Evolutionary conservation across 35 echinoderm and acorn worm genomes (phyloP).

Genomic region (Diadema setosum): DNA sequence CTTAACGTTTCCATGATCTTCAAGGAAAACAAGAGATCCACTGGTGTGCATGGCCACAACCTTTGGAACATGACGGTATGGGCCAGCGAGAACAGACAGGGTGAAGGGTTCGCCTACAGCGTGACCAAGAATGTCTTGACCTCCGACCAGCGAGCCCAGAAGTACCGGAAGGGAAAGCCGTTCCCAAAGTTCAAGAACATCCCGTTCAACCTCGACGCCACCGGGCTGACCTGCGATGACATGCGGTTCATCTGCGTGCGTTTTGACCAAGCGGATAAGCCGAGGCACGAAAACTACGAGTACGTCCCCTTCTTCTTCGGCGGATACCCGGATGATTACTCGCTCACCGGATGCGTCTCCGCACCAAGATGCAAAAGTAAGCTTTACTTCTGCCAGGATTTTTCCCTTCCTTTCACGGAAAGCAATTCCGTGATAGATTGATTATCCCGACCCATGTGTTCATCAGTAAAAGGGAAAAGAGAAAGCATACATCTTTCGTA

Average conservation of each 20-base stretch:
- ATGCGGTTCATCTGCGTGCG: conserved; percentile 78
- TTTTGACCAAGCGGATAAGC: conserved; percentile 42
- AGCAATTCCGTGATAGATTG: too few species aligned
- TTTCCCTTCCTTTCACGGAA: not conserved
- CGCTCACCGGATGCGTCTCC: conserved; percentile 24
- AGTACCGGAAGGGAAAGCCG: conserved; percentile 29
- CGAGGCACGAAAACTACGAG: not conserved
- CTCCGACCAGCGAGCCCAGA: not conserved
- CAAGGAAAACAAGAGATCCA: conserved; percentile 14
- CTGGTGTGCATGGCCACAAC: conserved; percentile 41
- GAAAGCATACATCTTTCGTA: not conserved
- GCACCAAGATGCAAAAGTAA: conserved; percentile 39
- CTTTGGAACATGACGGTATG: conserved; percentile 59
- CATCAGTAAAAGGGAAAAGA: not conserved
- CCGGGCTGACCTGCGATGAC: conserved; percentile 12
- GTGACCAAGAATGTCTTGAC: conserved; percentile 34
- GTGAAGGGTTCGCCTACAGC: conserved; percentile 11
- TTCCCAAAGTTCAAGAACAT: conserved; percentile 63
- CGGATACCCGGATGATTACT: conserved; percentile 46
- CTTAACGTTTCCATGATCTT: conserved; percentile 13
- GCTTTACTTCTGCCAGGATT: not conserved
- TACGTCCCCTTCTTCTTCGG: conserved; percentile 49
- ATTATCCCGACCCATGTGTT: too few species aligned
- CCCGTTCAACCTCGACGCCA: conserved; percentile 41
- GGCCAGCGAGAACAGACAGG: conserved; percentile 12